Conservation (phyloP, 2,797 vertebrate genomes). For the Antennarius maculatus region DNA sequence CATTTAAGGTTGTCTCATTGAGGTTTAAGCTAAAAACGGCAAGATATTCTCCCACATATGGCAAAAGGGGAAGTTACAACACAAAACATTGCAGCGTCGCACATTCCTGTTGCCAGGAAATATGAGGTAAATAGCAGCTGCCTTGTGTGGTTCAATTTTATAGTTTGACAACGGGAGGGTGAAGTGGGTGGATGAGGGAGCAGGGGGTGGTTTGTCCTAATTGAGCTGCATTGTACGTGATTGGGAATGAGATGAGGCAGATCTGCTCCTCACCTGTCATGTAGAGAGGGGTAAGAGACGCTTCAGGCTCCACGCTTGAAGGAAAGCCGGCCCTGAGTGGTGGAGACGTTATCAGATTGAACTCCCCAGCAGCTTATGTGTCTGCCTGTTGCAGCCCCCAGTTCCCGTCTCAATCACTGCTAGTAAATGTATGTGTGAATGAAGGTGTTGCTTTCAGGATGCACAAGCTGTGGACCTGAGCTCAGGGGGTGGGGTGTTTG, state of each 20-base stretch:
- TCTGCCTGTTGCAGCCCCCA: conserved; percentile 76
- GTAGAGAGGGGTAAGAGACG: conserved; percentile 42
- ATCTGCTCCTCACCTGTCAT: conserved; percentile 75
- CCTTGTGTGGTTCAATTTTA: conserved; percentile 10
- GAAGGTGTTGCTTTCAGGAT: conserved; percentile 38
- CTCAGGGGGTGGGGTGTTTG: neutral
- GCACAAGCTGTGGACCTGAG: conserved; percentile 25
- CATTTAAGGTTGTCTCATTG: neutral
- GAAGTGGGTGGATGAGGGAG: conserved; percentile 27
- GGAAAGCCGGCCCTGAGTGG: conserved; percentile 58
- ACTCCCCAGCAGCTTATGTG: conserved; percentile 71
- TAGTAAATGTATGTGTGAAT: conserved; percentile 32
- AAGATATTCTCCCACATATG: conserved; percentile 2
- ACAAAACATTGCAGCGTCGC: conserved; percentile 25
- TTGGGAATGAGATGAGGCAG: conserved; percentile 78
- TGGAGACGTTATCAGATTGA: conserved; percentile 75
- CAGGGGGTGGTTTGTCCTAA: conserved; percentile 48
- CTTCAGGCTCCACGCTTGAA: conserved; percentile 1
- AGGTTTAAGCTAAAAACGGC: neutral
- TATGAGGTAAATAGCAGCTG: conserved; percentile 56
- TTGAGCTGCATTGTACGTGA: conserved; percentile 75
- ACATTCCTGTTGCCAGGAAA: conserved; percentile 43
- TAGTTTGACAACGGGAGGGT: conserved; percentile 13
- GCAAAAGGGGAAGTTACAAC: conserved; percentile 11
- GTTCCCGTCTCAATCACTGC: conserved; percentile 74